phyloP scores from a whole-genome alignment of 2,113 vertebrate species.

The Acrocephalus kingi region DNA sequence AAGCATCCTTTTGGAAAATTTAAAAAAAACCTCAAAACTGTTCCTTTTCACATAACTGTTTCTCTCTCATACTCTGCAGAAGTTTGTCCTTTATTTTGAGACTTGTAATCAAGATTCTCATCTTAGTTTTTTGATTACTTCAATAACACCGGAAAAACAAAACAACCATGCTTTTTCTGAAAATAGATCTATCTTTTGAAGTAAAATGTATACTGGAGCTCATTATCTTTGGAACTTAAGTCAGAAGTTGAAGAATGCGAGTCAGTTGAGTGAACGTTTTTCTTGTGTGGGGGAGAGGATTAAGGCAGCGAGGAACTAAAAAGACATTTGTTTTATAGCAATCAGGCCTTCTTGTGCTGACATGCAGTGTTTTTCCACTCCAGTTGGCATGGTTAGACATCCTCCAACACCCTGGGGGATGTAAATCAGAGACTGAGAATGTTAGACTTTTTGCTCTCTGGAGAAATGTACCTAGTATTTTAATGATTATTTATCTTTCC shows the following conservation, averaged over 20 bases:
- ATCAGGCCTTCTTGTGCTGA: conserved; percentile 36
- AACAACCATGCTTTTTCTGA: neutral
- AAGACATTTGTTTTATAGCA: conserved; percentile 6
- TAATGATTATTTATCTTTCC: conserved; percentile 45
- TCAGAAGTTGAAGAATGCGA: neutral
- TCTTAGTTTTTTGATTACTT: neutral
- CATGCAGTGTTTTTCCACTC: conserved; percentile 58
- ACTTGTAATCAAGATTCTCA: neutral
- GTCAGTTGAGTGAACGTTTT: neutral
- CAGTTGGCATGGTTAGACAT: conserved; percentile 28
- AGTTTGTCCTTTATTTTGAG: neutral
- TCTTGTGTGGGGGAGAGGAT: neutral
- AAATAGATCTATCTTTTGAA: neutral
- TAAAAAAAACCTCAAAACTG: neutral
- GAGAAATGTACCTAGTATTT: conserved; percentile 42
- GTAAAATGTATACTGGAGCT: neutral
- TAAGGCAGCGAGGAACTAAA: neutral
- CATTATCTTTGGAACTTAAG: neutral
- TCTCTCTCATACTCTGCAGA: neutral
- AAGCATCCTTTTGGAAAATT: neutral
- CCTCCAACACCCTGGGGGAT: neutral
- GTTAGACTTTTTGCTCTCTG: conserved; percentile 14
- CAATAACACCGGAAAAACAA: neutral
- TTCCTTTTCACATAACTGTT: neutral
- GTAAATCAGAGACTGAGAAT: conserved; percentile 37